Conservation (phyloP, 2,888 invertebrate genomes). For the Xanthorhoe designata region DNA sequence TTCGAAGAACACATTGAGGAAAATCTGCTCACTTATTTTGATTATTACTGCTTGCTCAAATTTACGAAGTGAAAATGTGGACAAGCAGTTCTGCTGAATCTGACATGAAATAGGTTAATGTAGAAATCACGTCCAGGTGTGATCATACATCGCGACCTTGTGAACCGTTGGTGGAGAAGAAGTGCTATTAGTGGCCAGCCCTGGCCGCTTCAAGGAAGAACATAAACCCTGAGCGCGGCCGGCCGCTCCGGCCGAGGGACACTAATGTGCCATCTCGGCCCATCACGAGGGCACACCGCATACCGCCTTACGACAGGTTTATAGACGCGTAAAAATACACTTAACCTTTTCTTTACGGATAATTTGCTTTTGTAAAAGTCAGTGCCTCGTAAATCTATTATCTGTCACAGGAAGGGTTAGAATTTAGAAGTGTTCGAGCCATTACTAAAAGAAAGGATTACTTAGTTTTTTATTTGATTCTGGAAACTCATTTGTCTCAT, state of each 20-base stretch:
- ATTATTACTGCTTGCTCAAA: not conserved
- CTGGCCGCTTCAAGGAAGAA: too few relatives aligned
- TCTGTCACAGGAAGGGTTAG: not conserved
- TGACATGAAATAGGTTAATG: too few relatives aligned
- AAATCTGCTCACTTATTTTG: not conserved
- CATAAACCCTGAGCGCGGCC: too few relatives aligned
- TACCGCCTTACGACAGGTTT: conserved; percentile 20
- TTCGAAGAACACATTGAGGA: conserved; percentile 15
- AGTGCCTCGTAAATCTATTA: not conserved
- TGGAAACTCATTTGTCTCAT: too few relatives aligned
- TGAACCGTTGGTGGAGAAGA: too few relatives aligned
- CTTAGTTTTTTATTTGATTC: too few relatives aligned
- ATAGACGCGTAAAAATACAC: conserved; percentile 28
- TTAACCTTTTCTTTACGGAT: conserved; percentile 15
- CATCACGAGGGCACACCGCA: too few relatives aligned
- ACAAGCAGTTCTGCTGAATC: too few relatives aligned
- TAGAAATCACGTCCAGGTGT: too few relatives aligned
- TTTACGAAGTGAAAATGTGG: not conserved
- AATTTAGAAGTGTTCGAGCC: not conserved
- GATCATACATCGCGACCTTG: too few relatives aligned
- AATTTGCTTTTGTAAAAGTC: conserved; percentile 4
- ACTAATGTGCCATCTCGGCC: too few relatives aligned
- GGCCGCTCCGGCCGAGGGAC: too few relatives aligned
- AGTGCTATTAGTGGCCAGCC: not conserved
- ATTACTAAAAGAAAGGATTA: not conserved